Base-by-base conservation (phyloP, 2,113 vertebrate species). In the Reinhardtius hippoglossoides region DNA sequence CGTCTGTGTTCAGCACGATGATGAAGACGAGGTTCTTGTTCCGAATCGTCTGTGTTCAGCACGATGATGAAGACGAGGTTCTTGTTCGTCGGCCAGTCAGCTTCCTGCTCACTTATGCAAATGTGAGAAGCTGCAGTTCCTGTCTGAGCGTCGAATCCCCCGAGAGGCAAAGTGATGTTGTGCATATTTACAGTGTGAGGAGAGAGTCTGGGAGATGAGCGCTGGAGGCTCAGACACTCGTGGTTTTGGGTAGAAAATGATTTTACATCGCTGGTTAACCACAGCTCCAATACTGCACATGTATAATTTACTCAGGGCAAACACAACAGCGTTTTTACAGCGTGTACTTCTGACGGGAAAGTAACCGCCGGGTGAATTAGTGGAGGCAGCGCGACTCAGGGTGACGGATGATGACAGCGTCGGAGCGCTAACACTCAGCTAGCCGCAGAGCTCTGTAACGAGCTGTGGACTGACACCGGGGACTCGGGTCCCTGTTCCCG, bases 191-290 rank as follows among this genome's bases (percentile, higher is more conserved):
- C 60, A 56, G 67, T 27, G 24, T 72, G 70, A 84, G 71, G 61
- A 37, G 2, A 67, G 55, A 26, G 72, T 75, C 75, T 71, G 80
- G 63, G 61, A 74, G 84, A 68, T 74, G 82, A 66, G 62, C 72
- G 69, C 75, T 57, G 54, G 83, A 82, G 82, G 52, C 61, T 59
- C 73, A 78, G 82, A 85, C 85, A 63, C 83, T 48, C 64, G 1
- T 15, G 87, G 88, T 87, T 89, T 89, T 48, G 76, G 78, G 80
- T 71, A 87, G 87, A 91, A 90, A 92, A 92, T 82, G 68, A 86
- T 89, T 91, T 92, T 73, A 92, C 88, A 89, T 85, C 58, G 69
- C 78, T 87, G 91, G 93, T 93, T 92, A 92, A 93, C 93, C 90
- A 80, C 92, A 76, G 78, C 83, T 69, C 74, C 82, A 90, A 87